A percentile compares a stretch with the other conserved stretches of the same genome.
Evolutionary conservation across 2,888 invertebrate genomes (phyloP).

Genomic region (Harmothoe impar): DNA sequence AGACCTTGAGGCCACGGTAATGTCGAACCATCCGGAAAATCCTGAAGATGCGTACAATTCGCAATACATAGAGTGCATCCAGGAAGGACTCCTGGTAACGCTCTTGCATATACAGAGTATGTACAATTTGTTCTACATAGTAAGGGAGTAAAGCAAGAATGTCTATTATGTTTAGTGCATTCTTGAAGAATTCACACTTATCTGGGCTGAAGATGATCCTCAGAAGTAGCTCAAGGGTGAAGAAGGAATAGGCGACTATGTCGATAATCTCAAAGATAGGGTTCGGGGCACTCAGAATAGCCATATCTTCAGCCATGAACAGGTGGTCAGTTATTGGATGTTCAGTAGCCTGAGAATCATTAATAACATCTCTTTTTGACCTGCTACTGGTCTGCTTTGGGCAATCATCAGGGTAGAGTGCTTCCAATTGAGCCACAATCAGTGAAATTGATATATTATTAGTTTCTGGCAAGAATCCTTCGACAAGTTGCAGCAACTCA

Average conservation of each 20-base stretch:
- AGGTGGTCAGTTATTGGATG: background rate
- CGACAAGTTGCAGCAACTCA: background rate
- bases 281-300: constrained; percentile 36
- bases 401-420: background rate
- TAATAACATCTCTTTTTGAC: background rate
- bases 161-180: constrained; percentile 80
- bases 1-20: constrained; percentile 81
- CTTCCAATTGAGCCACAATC: background rate
- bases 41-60: constrained; percentile 79
- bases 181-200: constrained; percentile 77
- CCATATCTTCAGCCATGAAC: background rate
- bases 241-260: constrained; percentile 78
- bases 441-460: background rate
- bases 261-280: constrained; percentile 77
- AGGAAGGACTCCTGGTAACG: constrained; percentile 75
- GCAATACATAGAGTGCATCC: constrained; percentile 79
- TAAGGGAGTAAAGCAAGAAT: constrained; percentile 80
- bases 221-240: constrained; percentile 79
- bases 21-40: constrained; percentile 80
- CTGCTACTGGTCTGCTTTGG: background rate
- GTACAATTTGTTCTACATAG: constrained; percentile 78
- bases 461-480: background rate
- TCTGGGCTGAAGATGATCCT: constrained; percentile 78
- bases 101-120: constrained; percentile 73
- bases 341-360: background rate